Base-by-base conservation (phyloP, 1,140 invertebrate species). In the Drosophila watanabei region DNA sequence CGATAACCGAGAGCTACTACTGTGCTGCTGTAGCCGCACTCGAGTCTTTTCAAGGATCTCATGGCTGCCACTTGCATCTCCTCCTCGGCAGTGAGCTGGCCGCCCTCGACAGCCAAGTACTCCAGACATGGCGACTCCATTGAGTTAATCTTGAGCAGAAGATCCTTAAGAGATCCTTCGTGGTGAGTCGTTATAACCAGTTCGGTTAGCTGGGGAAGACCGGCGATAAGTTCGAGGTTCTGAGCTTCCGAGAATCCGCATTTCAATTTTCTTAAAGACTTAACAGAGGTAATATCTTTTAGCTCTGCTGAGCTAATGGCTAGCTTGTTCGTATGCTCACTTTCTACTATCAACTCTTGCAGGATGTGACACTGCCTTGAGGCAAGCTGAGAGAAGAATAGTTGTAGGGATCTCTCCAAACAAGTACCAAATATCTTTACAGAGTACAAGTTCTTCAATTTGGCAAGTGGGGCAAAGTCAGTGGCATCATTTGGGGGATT, bases 341-440 rank as follows among this genome's bases (percentile, higher is more conserved):
- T 20, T 24, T 32, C 62, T 14, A 64, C 32, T 20, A 30, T 39
- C n/a, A 64, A 14, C 16, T 43, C 51, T 13, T 16, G 24, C 28
- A 64, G 51, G 14, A 10, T 28, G 2, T 10, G n/a, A 2, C 13
- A 24, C 13, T 33, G 18, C 33, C 37, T 64, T 18, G 28, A 24
- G 13, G 35, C 49, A 4, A 64, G 24, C 20, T 64, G 49, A 10
- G 49, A 28, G 0, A 64, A 33, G 20, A 64, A 64, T 20, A 11
- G 16, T n/a, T n/a, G 28, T 20, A 56, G 35, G 5, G 28, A 64
- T 8, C 28, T 32, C 4, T 7, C 35, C 24, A 30, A 32, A 4
- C 32, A 6, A 20, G 2, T 14, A 5, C 28, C 62, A 2, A 30
- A n/a, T 24, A 64, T 24, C 5, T 28, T n/a, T 14, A 64, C 35